Evolutionary conservation across 2,888 invertebrate species (phyloP).

Genomic region (Himalopsyche anomala): DNA sequence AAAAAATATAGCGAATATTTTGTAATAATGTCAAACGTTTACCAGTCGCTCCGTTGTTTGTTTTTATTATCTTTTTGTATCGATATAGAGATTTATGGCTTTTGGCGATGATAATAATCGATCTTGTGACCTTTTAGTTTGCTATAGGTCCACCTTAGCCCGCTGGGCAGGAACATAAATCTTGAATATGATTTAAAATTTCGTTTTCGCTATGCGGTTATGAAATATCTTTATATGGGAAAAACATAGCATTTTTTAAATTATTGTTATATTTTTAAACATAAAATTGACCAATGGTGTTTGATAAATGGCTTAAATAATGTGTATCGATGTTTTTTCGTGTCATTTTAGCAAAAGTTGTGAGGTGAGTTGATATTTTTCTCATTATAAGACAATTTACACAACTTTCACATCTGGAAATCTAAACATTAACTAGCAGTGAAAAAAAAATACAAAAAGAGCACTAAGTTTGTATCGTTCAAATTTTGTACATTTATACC

Average conservation of each 20-base stretch:
- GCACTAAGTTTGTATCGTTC: too few species aligned
- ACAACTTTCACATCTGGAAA: too few species aligned
- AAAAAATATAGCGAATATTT: not conserved
- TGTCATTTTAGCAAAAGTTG: too few species aligned
- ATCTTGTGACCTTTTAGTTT: constrained; percentile 7
- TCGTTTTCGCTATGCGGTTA: not conserved
- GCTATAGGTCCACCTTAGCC: not conserved
- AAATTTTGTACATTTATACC: too few species aligned
- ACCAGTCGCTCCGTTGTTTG: not conserved
- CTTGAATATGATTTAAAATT: constrained; percentile 8
- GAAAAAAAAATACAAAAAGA: too few species aligned
- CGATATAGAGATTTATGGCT: constrained; percentile 5
- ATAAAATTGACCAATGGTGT: too few species aligned
- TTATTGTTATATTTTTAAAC: not conserved
- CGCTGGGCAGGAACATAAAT: not conserved
- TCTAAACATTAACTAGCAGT: too few species aligned
- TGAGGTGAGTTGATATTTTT: too few species aligned
- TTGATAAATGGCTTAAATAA: too few species aligned
- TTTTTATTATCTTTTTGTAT: not conserved
- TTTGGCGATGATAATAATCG: constrained; percentile 8
- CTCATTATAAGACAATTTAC: too few species aligned
- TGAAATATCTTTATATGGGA: not conserved
- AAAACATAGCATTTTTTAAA: not conserved
- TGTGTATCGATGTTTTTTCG: too few species aligned
- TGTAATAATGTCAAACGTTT: not conserved